Evolutionary conservation across 2,888 invertebrate genomes (phyloP).

Genomic region (Chloromyia formosa): DNA sequence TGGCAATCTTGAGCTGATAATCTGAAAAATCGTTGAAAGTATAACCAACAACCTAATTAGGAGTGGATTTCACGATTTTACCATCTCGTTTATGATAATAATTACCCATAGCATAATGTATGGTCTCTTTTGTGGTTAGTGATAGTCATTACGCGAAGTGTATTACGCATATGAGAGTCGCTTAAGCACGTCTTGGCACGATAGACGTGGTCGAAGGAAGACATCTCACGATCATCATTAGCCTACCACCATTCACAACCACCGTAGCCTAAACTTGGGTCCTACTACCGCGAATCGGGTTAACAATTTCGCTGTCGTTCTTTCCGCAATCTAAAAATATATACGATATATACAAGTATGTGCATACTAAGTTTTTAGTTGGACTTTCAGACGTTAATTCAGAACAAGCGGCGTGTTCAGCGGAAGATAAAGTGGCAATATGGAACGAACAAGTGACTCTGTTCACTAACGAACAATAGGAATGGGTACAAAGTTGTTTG

Average conservation of each 20-base stretch:
- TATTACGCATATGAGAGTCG: constrained; percentile 33
- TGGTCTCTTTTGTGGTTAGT: constrained; percentile 13
- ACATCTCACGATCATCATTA: constrained; percentile 44
- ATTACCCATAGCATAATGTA: constrained; percentile 14
- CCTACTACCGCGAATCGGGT: neutral
- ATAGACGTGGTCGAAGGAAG: constrained; percentile 38
- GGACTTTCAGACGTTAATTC: neutral
- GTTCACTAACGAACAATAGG: constrained; percentile 20
- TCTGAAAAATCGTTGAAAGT: constrained; percentile 15
- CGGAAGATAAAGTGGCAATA: constrained; percentile 26
- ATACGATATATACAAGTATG: no score
- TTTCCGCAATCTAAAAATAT: neutral
- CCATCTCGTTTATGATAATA: constrained; percentile 33
- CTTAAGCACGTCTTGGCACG: constrained; percentile 37
- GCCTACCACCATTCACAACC: constrained; percentile 37
- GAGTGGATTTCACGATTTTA: constrained; percentile 41
- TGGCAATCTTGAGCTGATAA: constrained; percentile 19
- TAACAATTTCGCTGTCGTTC: neutral
- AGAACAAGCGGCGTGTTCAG: neutral
- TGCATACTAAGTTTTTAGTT: no score
- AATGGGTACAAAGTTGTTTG: constrained; percentile 38
- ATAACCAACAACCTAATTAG: constrained; percentile 40
- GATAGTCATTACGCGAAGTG: constrained; percentile 24
- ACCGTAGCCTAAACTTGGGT: neutral
- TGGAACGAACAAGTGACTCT: no score